Conservation (phyloP, 2,888 invertebrate genomes). For the Zygothrica quintamaculata region DNA sequence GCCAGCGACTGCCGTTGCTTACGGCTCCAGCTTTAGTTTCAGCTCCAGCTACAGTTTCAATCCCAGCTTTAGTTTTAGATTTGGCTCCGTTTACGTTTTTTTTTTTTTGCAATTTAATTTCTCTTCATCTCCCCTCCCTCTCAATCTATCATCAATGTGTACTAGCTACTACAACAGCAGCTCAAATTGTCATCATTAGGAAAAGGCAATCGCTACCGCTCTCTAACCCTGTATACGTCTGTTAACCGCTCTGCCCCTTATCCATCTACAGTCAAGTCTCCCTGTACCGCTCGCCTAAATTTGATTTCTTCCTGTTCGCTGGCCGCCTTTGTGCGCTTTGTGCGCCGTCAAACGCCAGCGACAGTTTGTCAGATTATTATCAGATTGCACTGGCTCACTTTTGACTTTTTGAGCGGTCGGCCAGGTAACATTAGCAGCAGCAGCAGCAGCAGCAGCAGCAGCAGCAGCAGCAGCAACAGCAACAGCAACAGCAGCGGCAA, state of each 20-base stretch:
- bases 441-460: conserved; percentile 55
- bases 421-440: conserved; percentile 60
- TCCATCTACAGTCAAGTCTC: conserved; percentile 8
- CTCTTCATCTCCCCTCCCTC: conserved; percentile 4
- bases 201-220: conserved; percentile 79
- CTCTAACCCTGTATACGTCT: conserved; percentile 32
- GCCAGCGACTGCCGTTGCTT: conserved; percentile 48
- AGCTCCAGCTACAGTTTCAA: conserved; percentile 17
- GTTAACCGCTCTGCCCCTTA: conserved; percentile 4
- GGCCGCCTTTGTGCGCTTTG: conserved; percentile 70
- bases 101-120: no score
- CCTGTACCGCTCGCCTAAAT: conserved; percentile 63
- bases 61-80: conserved; percentile 16
- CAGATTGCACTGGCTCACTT: conserved; percentile 82
- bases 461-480: conserved; percentile 58
- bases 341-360: conserved; percentile 81
- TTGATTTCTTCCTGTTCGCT: conserved; percentile 76
- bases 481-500: conserved; percentile 64
- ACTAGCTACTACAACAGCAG: conserved; percentile 37
- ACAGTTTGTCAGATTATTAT: conserved; percentile 83
- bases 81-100: conserved; percentile 5
- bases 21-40: conserved; percentile 15
- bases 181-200: conserved; percentile 82
- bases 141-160: background rate
- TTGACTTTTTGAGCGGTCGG: conserved; percentile 72